Conservation (phyloP, 2,888 invertebrate species). For the Noctua pronuba region DNA sequence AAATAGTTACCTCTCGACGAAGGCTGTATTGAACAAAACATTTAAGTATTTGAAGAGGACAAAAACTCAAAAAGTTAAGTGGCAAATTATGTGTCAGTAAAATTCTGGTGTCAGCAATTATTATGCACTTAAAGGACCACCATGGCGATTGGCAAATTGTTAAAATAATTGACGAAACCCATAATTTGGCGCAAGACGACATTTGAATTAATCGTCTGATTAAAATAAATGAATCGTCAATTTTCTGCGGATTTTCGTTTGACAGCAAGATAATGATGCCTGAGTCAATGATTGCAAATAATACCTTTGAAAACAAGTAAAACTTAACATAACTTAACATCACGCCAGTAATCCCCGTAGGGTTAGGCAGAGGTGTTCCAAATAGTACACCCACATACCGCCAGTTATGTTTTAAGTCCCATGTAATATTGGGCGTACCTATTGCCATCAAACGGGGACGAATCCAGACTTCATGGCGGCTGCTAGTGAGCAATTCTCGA, state of each 20-base stretch:
- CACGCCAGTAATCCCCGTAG: neutral
- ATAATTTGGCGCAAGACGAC: neutral
- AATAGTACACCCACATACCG: no score
- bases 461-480: neutral
- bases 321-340: neutral
- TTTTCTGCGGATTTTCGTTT: neutral
- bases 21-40: conserved; percentile 4
- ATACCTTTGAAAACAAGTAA: neutral
- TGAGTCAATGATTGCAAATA: neutral
- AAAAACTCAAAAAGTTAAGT: conserved; percentile 13
- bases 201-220: conserved; percentile 17
- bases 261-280: neutral
- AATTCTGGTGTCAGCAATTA: conserved; percentile 31
- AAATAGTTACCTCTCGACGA: neutral
- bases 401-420: no score
- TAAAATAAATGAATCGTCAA: conserved; percentile 25
- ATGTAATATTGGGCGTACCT: neutral
- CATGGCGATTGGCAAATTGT: conserved; percentile 9
- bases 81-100: conserved; percentile 20
- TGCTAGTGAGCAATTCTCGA: neutral
- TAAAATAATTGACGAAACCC: conserved; percentile 5
- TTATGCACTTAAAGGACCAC: conserved; percentile 41
- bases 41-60: neutral
- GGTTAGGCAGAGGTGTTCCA: neutral
- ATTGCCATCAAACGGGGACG: neutral